Evolutionary conservation across 2,888 invertebrate genomes (phyloP), one percentile per base, ranked within the genome.

Genomic region (Drosophila glabriapex): DNA sequence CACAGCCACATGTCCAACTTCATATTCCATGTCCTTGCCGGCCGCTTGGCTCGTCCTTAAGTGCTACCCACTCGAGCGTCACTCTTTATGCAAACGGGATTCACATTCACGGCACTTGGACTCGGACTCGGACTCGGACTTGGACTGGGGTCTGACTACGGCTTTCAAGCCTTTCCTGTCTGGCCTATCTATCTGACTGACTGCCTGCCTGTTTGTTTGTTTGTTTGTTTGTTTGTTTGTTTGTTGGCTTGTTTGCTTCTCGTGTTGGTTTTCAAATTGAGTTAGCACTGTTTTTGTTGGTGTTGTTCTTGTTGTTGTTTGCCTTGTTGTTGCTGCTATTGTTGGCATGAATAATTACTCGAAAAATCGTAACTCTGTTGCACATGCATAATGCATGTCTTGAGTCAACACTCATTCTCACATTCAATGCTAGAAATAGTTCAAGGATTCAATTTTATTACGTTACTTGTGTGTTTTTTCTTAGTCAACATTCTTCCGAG

Each of bases 31-130:
- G 68, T 66, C 63, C 50, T 43, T 59, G 63, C 59, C 54, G 49
- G n/a, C 58, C 58, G 62, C 68, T 35, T 53, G 71, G 59, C 76
- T 39, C 52, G 69, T 80, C 76, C 90, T 76, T 87, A 91, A 91
- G 88, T 91, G 88, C 80, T 82, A 80, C 64, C 73, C 91, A 87
- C 88, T 89, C 90, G 90, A 87, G 72, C 86, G 91, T 76, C 69
- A 71, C 85, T 68, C 63, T 73, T 59, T 74, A 81, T 78, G 82
- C 82, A 81, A 86, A 79, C 89, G 65, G 69, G 63, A 79, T 73
- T 81, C 76, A 58, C 59, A 64, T 49, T 50, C 61, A 59, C 25
- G 31, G 39, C 29, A 37, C 62, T 43, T 33, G 49, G 54, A 41
- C 41, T 43, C 43, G 4, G 2, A 25, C 55, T 37, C 4, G 37